Conservation (phyloP, 2,888 invertebrate genomes). For the Athalia rosae region DNA sequence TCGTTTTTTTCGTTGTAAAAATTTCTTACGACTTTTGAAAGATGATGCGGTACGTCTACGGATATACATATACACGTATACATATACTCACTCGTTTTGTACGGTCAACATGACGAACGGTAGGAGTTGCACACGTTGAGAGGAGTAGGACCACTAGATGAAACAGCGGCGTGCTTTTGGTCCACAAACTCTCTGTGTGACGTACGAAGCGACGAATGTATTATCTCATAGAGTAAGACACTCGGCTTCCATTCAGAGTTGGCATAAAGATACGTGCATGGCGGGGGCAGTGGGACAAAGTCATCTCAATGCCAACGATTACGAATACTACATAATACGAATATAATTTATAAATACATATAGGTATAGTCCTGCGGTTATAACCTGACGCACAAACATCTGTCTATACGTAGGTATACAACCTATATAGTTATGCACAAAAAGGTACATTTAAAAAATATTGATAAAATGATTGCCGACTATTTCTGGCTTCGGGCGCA, state of each 20-base stretch:
- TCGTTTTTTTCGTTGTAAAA: too few species aligned
- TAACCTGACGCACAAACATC: background rate
- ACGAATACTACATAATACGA: slow-evolving; percentile 51
- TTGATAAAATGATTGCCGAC: too few species aligned
- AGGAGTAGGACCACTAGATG: slow-evolving; percentile 56
- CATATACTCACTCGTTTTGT: slow-evolving; percentile 62
- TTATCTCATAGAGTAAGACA: slow-evolving; percentile 65
- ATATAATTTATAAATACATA: slow-evolving; percentile 9
- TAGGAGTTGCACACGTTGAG: slow-evolving; percentile 55
- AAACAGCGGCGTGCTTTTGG: slow-evolving; percentile 55
- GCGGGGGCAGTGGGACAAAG: slow-evolving; percentile 59
- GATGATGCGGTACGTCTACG: too few species aligned
- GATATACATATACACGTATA: too few species aligned
- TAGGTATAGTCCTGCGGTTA: background rate
- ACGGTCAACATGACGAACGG: slow-evolving; percentile 62
- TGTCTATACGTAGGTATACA: background rate
- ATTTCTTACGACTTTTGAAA: too few species aligned
- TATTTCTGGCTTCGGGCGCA: too few species aligned
- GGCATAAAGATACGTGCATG: slow-evolving; percentile 62
- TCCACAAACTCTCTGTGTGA: slow-evolving; percentile 57
- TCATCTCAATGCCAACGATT: slow-evolving; percentile 63
- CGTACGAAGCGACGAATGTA: slow-evolving; percentile 58
- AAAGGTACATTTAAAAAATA: too few species aligned
- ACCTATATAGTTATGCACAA: background rate
- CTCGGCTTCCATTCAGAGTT: slow-evolving; percentile 64